phyloP scores from a whole-genome alignment of 2,888 invertebrate genomes.

The Esperia sulphurella region DNA sequence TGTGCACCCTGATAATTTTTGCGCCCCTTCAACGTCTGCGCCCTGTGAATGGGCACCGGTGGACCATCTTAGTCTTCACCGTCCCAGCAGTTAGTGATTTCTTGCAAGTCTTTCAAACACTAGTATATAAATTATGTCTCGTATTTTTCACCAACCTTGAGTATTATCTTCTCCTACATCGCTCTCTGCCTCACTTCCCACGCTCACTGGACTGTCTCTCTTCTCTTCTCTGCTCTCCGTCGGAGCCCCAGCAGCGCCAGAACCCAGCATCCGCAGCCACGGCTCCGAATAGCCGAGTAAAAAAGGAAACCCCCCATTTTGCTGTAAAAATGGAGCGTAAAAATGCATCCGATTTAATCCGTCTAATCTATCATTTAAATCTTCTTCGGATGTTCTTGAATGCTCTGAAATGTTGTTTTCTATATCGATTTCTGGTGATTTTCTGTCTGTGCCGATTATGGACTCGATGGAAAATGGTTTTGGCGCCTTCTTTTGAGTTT shows the following conservation, averaged over 20 bases:
- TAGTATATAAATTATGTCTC: no score
- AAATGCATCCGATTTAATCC: slow-evolving; percentile 66
- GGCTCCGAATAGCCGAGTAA: slow-evolving; percentile 68
- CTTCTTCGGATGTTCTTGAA: slow-evolving; percentile 66
- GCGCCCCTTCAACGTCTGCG: no score
- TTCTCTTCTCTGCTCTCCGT: slow-evolving; percentile 53
- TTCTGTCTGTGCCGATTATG: slow-evolving; percentile 70
- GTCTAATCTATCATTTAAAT: slow-evolving; percentile 51
- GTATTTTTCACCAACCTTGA: slow-evolving; percentile 40
- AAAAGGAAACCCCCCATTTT: slow-evolving; percentile 69
- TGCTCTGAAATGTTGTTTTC: slow-evolving; percentile 62
- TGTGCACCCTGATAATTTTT: no score
- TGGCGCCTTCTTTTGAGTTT: slow-evolving; percentile 67
- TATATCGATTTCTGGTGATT: slow-evolving; percentile 71
- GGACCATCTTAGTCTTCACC: no score
- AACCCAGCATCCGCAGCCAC: slow-evolving; percentile 61
- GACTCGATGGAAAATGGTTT: slow-evolving; percentile 83
- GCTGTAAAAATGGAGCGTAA: slow-evolving; percentile 67
- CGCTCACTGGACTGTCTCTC: slow-evolving; percentile 70
- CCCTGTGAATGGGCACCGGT: no score
- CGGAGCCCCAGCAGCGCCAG: slow-evolving; percentile 31
- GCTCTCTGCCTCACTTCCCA: slow-evolving; percentile 67
- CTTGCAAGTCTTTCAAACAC: no score
- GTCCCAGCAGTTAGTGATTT: no score
- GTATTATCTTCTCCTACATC: slow-evolving; percentile 64